These are phyloP conservation scores for Pachymerium ferrugineum DNA, from an alignment of 2,888 invertebrate species.

Conservation along the genomic window DNA sequence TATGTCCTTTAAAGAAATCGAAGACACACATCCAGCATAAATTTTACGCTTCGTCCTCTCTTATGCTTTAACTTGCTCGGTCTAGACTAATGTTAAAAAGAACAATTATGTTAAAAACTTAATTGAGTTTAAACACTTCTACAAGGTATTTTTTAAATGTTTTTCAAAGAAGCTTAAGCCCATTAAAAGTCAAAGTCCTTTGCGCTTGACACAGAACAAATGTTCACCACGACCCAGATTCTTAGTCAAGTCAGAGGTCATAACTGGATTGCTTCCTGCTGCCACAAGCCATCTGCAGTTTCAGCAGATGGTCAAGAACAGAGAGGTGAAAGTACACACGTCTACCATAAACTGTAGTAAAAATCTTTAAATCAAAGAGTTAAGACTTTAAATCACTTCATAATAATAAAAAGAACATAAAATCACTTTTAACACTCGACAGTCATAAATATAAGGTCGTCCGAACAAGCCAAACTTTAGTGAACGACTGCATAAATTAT, in stretches of 20 bases:
- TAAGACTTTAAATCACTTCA: no score
- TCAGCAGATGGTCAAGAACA: slow-evolving; percentile 6
- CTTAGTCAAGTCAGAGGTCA: not conserved
- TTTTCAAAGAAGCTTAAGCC: not conserved
- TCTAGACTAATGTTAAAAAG: no score
- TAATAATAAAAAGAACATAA: no score
- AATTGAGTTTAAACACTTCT: no score
- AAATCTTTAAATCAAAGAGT: no score
- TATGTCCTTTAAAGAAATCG: slow-evolving; percentile 6
- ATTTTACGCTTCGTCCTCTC: not conserved
- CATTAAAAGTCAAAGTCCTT: not conserved
- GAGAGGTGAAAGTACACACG: not conserved
- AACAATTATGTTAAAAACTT: not conserved
- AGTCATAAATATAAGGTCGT: no score
- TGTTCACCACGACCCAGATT: not conserved
- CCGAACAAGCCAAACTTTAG: no score
- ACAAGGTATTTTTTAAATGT: not conserved
- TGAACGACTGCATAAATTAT: no score
- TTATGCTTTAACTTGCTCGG: no score
- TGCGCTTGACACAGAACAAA: not conserved
- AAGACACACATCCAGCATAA: not conserved
- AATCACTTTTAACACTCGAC: no score
- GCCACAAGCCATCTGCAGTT: slow-evolving; percentile 20
- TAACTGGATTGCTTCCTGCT: slow-evolving; percentile 7
- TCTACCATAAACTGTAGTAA: no score